Conservation (phyloP, 2,888 invertebrate genomes). For the Rhingia rostrata region DNA sequence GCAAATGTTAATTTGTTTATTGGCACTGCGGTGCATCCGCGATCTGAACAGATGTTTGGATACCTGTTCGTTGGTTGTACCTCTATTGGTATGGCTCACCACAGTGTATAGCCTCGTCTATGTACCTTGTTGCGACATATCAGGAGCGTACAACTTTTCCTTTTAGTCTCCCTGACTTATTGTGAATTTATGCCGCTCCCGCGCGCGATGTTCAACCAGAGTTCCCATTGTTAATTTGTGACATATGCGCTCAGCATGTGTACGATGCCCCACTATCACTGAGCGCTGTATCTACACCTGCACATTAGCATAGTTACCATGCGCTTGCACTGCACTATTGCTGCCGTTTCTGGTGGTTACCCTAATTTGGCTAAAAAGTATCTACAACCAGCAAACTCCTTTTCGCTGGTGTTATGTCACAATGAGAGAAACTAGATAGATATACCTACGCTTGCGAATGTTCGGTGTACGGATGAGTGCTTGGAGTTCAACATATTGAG, state of each 20-base stretch:
- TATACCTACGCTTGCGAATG: no score
- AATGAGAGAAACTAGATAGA: constrained; percentile 58
- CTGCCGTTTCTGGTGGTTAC: constrained; percentile 54
- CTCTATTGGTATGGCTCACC: constrained; percentile 20
- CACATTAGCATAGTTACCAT: constrained; percentile 63
- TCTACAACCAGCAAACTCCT: constrained; percentile 28
- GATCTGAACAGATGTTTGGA: constrained; percentile 65
- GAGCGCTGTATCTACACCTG: constrained; percentile 57
- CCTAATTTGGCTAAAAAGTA: constrained; percentile 65
- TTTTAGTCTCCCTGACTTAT: constrained; percentile 60
- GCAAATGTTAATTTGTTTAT: constrained; percentile 74
- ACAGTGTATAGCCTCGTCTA: neutral
- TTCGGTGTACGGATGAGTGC: constrained; percentile 37
- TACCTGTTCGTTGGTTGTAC: constrained; percentile 50
- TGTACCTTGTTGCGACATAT: constrained; percentile 69
- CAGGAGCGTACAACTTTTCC: constrained; percentile 71
- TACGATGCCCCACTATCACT: constrained; percentile 6
- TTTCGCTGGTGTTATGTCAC: constrained; percentile 65
- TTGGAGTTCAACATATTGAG: constrained; percentile 35
- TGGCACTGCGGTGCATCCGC: constrained; percentile 66
- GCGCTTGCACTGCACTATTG: constrained; percentile 8
- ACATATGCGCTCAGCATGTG: constrained; percentile 57
- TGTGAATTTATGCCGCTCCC: constrained; percentile 63
- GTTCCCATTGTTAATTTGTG: constrained; percentile 19
- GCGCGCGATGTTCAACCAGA: constrained; percentile 53